Evolutionary conservation across 2,888 invertebrate species (phyloP).

Genomic region (Acrobasis suavella): DNA sequence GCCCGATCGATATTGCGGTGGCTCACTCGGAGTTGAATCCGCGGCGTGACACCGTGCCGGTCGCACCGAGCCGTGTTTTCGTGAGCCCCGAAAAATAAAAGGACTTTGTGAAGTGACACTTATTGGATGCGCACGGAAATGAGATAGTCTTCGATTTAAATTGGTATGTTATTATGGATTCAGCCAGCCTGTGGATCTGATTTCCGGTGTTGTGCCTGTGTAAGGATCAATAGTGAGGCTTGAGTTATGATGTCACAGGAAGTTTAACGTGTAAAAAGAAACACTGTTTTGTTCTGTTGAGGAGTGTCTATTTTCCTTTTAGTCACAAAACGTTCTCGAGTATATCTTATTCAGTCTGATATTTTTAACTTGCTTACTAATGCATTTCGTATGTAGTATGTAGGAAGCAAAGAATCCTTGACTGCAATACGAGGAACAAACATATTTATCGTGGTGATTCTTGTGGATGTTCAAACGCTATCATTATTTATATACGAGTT

Average conservation of each 20-base stretch:
- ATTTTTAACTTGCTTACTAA: neutral
- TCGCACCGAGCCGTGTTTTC: conserved; percentile 48
- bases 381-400: neutral
- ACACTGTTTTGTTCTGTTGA: too few species aligned
- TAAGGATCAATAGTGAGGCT: conserved; percentile 59
- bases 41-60: conserved; percentile 62
- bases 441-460: neutral
- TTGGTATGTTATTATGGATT: conserved; percentile 53
- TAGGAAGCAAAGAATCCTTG: neutral
- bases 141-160: conserved; percentile 61
- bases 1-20: conserved; percentile 71
- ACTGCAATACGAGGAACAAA: neutral
- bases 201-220: conserved; percentile 46
- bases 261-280: conserved; percentile 23
- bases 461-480: neutral
- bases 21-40: conserved; percentile 61
- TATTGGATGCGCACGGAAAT: conserved; percentile 61
- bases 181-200: conserved; percentile 34
- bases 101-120: conserved; percentile 54
- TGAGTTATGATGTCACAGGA: conserved; percentile 57
- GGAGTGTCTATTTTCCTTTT: too few species aligned
- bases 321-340: too few species aligned
- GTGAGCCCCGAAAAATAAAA: conserved; percentile 39
- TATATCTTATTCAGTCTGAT: neutral
- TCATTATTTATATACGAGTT: neutral